Evolutionary conservation across 2,888 invertebrate genomes (phyloP).

Genomic region (Fragum whitleyi): DNA sequence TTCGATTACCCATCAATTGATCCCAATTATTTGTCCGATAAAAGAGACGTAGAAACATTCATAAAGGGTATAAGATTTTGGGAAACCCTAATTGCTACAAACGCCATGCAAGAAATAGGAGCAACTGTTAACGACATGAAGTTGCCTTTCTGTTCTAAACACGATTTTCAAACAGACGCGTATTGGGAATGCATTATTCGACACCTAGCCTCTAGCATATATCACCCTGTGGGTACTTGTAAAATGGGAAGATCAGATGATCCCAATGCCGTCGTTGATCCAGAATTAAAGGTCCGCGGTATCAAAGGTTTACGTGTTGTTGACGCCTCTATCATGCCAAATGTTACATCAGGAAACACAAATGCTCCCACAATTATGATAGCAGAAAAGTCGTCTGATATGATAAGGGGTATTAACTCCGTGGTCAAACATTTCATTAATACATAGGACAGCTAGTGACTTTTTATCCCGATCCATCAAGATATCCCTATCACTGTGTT

Average conservation of each 20-base stretch:
- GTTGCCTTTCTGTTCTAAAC: conserved; percentile 47
- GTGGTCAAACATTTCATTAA: too few species aligned
- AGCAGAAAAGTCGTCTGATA: conserved; percentile 1
- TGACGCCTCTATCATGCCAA: conserved; percentile 68
- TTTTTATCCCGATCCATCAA: too few species aligned
- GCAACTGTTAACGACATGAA: conserved; percentile 42
- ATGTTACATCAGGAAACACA: conserved; percentile 3
- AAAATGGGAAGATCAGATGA: conserved; percentile 88
- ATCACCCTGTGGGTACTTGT: conserved; percentile 91
- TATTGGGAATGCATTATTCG: conserved; percentile 63
- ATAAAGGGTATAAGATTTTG: conserved; percentile 46
- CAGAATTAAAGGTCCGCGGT: conserved; percentile 1
- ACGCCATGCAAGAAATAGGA: conserved; percentile 54
- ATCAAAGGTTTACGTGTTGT: conserved; percentile 1
- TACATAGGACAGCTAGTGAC: too few species aligned
- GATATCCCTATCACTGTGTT: too few species aligned
- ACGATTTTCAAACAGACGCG: conserved; percentile 51
- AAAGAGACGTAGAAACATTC: conserved; percentile 87
- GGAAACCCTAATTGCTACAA: conserved; percentile 49
- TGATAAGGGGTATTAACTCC: conserved; percentile 67
- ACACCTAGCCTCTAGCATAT: conserved; percentile 48
- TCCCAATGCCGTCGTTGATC: conserved; percentile 89
- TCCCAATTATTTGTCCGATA: conserved; percentile 92
- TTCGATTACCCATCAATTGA: conserved; percentile 93
- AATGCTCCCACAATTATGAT: conserved; percentile 5